These are phyloP conservation scores for Megathymus violae DNA, from an alignment of 1,140 invertebrate species.

Conservation along the genomic window DNA sequence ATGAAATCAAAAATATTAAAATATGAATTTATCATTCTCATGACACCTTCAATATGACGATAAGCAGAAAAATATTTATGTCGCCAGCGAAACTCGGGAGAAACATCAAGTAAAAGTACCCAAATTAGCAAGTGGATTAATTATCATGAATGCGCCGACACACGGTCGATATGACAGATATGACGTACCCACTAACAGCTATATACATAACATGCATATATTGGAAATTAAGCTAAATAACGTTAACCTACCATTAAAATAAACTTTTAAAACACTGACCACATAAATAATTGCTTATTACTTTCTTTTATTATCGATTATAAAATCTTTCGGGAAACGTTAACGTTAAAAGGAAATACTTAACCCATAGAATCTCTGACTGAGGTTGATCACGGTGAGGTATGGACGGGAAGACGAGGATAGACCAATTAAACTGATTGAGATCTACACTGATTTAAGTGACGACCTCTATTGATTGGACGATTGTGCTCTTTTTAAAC, in stretches of 20 bases:
- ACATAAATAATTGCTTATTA: too few species aligned
- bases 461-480: slow-evolving; percentile 14
- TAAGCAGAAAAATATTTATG: background rate
- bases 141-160: background rate
- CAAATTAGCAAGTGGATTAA: background rate
- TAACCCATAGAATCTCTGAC: background rate
- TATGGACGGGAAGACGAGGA: background rate
- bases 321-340: too few species aligned
- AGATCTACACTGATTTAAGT: slow-evolving; percentile 12
- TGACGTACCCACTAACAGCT: too few species aligned
- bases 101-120: background rate
- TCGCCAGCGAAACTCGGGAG: background rate
- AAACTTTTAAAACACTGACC: too few species aligned
- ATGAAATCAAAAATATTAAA: too few species aligned
- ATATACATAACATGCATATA: too few species aligned
- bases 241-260: too few species aligned
- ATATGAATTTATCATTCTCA: background rate
- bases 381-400: background rate
- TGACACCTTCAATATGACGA: background rate
- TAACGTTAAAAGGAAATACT: background rate
- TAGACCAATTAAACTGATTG: slow-evolving; percentile 23
- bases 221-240: too few species aligned
- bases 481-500: slow-evolving; percentile 17
- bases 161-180: background rate
- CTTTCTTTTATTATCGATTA: too few species aligned